These are phyloP conservation scores for Aleiodes leptofemur DNA, from an alignment of 2,888 invertebrate genomes.

Conservation along the genomic window DNA sequence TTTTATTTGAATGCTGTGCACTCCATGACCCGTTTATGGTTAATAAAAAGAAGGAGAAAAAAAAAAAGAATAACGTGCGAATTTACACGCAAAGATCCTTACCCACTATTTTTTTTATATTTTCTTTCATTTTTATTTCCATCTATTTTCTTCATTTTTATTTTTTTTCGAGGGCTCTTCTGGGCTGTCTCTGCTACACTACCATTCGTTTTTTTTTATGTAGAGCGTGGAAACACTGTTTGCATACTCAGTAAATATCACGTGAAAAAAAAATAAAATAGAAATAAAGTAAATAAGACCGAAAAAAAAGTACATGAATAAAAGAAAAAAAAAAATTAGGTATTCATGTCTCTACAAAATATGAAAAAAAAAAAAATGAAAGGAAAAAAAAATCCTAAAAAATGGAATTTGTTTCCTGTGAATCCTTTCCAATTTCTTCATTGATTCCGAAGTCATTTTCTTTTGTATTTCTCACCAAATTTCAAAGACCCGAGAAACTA, in stretches of 20 bases:
- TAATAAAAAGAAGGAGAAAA: too few relatives aligned
- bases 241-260: slow-evolving; percentile 16
- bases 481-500: too few relatives aligned
- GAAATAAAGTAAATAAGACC: not conserved
- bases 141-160: not conserved
- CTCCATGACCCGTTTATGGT: too few relatives aligned
- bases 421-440: too few relatives aligned
- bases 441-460: too few relatives aligned
- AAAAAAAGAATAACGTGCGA: too few relatives aligned
- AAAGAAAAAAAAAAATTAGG: not conserved
- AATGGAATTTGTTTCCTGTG: too few relatives aligned
- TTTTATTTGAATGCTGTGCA: too few relatives aligned
- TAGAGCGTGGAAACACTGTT: slow-evolving; percentile 3
- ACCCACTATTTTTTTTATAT: too few relatives aligned
- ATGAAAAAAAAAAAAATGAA: not conserved
- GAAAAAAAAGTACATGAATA: not conserved
- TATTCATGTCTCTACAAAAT: not conserved
- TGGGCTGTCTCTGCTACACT: not conserved
- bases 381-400: too few relatives aligned
- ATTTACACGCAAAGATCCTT: too few relatives aligned
- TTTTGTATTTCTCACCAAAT: too few relatives aligned
- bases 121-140: not conserved
- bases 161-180: not conserved
- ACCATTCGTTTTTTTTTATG: not conserved
- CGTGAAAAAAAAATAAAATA: slow-evolving; percentile 12